These are phyloP conservation scores for Micronisus gabar DNA, from an alignment of 2,113 vertebrate species.

Conservation along the genomic window DNA sequence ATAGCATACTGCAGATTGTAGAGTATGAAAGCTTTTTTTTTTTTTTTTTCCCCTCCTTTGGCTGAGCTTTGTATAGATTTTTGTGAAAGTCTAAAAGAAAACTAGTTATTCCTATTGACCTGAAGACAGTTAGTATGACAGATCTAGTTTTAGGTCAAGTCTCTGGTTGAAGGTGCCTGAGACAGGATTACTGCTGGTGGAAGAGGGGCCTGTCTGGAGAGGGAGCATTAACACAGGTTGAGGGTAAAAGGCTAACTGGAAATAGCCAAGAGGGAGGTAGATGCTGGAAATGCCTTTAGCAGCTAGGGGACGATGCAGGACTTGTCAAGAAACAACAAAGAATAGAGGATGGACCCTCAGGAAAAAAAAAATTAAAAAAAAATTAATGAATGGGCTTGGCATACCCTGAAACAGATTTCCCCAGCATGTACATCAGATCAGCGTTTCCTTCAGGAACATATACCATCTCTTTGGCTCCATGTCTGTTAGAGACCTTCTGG, in stretches of 20 bases:
- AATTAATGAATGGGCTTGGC: not conserved
- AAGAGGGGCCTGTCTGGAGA: not conserved
- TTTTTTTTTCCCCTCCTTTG: not conserved
- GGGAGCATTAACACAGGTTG: not conserved
- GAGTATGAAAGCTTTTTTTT: not conserved
- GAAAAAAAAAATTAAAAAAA: not conserved
- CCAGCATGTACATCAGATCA: no score
- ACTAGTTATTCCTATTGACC: constrained; percentile 51
- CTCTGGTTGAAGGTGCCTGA: not conserved
- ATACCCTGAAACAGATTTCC: not conserved
- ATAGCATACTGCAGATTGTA: not conserved
- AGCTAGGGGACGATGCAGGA: not conserved
- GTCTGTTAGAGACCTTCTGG: not conserved
- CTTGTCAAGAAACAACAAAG: not conserved
- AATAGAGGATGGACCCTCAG: no score
- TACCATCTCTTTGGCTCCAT: no score
- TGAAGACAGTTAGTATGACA: constrained; percentile 46
- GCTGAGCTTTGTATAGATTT: constrained; percentile 57
- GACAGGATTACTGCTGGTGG: not conserved
- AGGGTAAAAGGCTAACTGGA: not conserved
- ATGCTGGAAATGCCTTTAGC: not conserved
- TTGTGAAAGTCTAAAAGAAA: constrained; percentile 49
- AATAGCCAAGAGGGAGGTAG: not conserved
- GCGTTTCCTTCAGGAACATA: not conserved
- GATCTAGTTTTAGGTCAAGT: not conserved